A percentile compares a stretch with the other conserved stretches of the same genome.
These are phyloP conservation scores for Neosilurus hyrtlii DNA, from an alignment of 2,797 vertebrate species.

Conservation along the genomic window DNA sequence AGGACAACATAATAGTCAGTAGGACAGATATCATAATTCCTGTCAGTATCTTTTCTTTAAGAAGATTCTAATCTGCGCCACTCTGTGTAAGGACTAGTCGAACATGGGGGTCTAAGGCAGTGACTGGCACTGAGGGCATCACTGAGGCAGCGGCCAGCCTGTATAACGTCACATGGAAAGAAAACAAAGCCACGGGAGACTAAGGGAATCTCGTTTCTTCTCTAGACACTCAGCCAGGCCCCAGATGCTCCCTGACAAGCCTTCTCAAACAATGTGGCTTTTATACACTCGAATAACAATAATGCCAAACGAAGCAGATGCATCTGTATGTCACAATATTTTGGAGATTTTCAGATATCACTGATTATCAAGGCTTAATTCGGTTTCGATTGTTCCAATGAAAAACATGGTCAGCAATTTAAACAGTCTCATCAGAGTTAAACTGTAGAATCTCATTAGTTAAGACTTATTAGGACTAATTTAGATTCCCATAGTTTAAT, in stretches of 20 bases:
- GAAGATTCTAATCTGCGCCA: conserved; percentile 29
- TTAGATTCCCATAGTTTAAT: background rate
- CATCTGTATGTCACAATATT: conserved; percentile 18
- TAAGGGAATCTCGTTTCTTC: conserved; percentile 47
- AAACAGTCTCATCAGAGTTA: conserved; percentile 19
- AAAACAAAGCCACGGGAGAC: conserved; percentile 55
- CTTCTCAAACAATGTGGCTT: conserved; percentile 41
- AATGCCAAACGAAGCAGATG: conserved; percentile 14
- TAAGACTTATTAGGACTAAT: background rate
- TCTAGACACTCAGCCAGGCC: conserved; percentile 34
- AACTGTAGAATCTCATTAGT: conserved; percentile 23
- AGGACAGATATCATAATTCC: conserved; percentile 31
- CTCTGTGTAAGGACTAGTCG: conserved; percentile 40
- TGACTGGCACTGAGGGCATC: conserved; percentile 63
- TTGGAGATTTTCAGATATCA: conserved; percentile 10
- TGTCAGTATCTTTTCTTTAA: conserved; percentile 37
- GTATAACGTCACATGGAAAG: conserved; percentile 62
- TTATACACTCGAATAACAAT: conserved; percentile 41
- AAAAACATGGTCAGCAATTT: conserved; percentile 7
- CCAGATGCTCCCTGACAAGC: conserved; percentile 39
- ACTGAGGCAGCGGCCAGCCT: conserved; percentile 52
- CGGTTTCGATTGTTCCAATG: background rate
- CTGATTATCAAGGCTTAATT: conserved; percentile 28
- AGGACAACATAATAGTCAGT: conserved; percentile 17
- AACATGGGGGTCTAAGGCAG: conserved; percentile 57